Base-by-base conservation (phyloP, 2,888 invertebrate genomes). In the Mantis religiosa region DNA sequence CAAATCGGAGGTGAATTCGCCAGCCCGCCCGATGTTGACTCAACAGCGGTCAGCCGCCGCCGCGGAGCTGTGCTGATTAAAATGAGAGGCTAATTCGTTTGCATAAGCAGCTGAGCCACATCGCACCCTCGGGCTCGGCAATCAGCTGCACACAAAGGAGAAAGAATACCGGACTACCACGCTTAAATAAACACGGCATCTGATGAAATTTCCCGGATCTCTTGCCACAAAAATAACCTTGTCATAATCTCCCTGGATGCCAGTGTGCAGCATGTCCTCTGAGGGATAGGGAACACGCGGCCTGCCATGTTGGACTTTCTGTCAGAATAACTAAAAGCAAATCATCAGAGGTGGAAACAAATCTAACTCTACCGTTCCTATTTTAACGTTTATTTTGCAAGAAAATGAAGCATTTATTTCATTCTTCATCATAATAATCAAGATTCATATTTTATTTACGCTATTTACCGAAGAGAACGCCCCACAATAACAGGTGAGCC, bases 61-160 rank as follows among this genome's bases (percentile, higher is more conserved):
- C 54, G 54, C 54, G 54, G 54, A 71, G 54, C 54, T 71, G 28
- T 81, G 81, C 81, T 28, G 83, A 30, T 83, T 85, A 47, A 82
- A 83, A 81, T 82, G 82, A 41, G 82, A 88, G 41, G 82, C 30
- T 88, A 88, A 88, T 88, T 88, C 88, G 88, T 88, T 88, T 88
- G 88, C 88, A 88, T 84, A 88, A 88, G 88, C 88, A 88, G 84
- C 84, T 28, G 84, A 54, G 47, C 71, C 86, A 71, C 54, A 71
- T 71, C 54, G 54, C 54, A 71, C 54, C 54, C 54, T 71, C 54
- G 54, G 54, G 54, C 54, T 71, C 54, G 54, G 54, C 54, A 71
- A 71, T 71, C 54, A 71, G 54, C 54, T 71, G 54, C 54, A 71
- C 54, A 71, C 54, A 71, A 71, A 71, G 54, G 54, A 71, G 54